These are phyloP conservation scores for Stegostoma tigrinum DNA, from an alignment of 2,113 vertebrate species.

Conservation along the genomic window DNA sequence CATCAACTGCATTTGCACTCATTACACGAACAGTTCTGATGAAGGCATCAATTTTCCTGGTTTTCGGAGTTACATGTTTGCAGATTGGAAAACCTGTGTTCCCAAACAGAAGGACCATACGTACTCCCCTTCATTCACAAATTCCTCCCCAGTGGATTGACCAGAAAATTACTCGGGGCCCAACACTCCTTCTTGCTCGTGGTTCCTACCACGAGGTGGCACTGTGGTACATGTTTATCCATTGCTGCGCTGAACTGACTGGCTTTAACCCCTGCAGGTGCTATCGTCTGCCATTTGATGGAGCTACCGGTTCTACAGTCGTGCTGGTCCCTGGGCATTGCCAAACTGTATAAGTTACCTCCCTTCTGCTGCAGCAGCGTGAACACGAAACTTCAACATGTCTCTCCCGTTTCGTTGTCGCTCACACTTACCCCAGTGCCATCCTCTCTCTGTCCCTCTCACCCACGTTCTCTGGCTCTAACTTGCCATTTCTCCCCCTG, in stretches of 20 bases:
- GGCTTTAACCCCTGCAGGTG: not conserved
- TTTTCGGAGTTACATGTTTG: not conserved
- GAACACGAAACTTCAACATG: too few species aligned
- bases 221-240: fast-evolving
- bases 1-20: not conserved
- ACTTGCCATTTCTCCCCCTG: too few species aligned
- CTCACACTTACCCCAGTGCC: too few species aligned
- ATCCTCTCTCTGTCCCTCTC: too few species aligned
- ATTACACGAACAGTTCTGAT: not conserved
- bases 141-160: not conserved
- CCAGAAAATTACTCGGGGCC: not conserved
- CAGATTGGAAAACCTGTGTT: not conserved
- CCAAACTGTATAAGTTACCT: too few species aligned
- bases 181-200: not conserved
- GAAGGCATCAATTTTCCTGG: not conserved
- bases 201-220: not conserved
- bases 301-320: not conserved
- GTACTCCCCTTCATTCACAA: not conserved
- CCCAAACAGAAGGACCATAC: not conserved
- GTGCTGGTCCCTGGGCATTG: too few species aligned
- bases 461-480: too few species aligned
- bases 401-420: too few species aligned
- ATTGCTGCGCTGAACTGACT: not conserved
- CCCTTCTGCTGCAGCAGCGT: too few species aligned
- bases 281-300: not conserved